Percentiles rank a stretch among this genome's conserved stretches.
Evolutionary conservation across 2,797 vertebrate genomes (phyloP).

Genomic region (Remorina albescens): DNA sequence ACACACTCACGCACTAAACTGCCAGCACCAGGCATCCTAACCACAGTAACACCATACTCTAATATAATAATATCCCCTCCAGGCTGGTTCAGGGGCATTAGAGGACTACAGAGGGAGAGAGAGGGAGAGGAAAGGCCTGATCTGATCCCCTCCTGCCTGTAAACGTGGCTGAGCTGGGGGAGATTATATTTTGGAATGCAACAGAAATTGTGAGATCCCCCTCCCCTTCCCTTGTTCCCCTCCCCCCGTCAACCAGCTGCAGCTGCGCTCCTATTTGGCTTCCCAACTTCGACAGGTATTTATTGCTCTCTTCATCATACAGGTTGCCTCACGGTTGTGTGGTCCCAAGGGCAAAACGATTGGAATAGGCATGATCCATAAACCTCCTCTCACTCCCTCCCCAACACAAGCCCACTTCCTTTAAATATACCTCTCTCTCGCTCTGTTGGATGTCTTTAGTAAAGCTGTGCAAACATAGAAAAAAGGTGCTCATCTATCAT

Average conservation of each 20-base stretch:
- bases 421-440: constrained; percentile 77
- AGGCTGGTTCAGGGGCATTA: constrained; percentile 80
- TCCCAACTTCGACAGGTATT: constrained; percentile 84
- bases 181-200: constrained; percentile 86
- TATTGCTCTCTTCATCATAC: constrained; percentile 86
- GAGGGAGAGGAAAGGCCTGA: constrained; percentile 76
- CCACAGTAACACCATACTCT: constrained; percentile 73
- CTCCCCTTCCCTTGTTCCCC: constrained; percentile 67
- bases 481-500: constrained; percentile 84
- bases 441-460: constrained; percentile 85
- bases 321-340: constrained; percentile 81
- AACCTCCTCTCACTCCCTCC: constrained; percentile 63
- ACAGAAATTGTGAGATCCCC: constrained; percentile 83
- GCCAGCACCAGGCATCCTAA: constrained; percentile 75
- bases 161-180: constrained; percentile 83
- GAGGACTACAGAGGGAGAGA: constrained; percentile 76
- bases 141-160: constrained; percentile 81
- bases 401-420: constrained; percentile 66
- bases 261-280: constrained; percentile 83
- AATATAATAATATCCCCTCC: constrained; percentile 81
- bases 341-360: constrained; percentile 81
- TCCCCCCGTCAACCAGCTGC: constrained; percentile 78
- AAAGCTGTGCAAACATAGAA: constrained; percentile 88
- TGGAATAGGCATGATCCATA: constrained; percentile 80
- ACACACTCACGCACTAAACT: constrained; percentile 69